phyloP scores from a whole-genome alignment of 2,113 vertebrate genomes.

The Prolemur simus region DNA sequence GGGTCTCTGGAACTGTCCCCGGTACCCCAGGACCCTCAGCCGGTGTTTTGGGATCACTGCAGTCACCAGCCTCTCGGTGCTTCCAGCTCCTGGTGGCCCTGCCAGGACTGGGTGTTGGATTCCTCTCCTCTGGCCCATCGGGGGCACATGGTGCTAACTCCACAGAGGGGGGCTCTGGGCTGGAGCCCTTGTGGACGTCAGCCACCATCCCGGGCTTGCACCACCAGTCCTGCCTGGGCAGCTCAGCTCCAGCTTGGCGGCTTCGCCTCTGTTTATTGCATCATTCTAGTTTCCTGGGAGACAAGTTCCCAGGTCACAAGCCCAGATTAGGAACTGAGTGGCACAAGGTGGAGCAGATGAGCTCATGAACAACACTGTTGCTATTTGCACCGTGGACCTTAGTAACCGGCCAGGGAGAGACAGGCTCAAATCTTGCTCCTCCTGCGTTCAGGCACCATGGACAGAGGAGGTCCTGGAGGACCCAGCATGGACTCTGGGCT shows the following conservation, averaged over 20 bases:
- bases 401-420: slow-evolving; percentile 21
- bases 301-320: slow-evolving; percentile 9
- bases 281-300: slow-evolving; percentile 64
- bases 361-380: slow-evolving; percentile 45
- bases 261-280: slow-evolving; percentile 63
- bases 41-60: background rate
- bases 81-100: background rate
- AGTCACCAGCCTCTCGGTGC: background rate
- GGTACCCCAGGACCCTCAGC: accelerated
- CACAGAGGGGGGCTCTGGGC: background rate
- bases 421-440: background rate
- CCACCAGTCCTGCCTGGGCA: background rate
- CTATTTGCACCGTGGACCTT: slow-evolving; percentile 37
- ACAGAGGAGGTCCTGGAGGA: background rate
- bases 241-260: background rate
- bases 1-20: background rate
- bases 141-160: background rate
- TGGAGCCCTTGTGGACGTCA: background rate
- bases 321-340: slow-evolving; percentile 59
- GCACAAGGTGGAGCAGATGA: slow-evolving; percentile 39
- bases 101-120: background rate
- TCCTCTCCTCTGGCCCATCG: background rate
- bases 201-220: background rate
- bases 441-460: background rate
- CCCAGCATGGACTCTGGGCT: accelerated